Base-by-base conservation (phyloP, 2,113 vertebrate species). In the Stercorarius parasiticus region DNA sequence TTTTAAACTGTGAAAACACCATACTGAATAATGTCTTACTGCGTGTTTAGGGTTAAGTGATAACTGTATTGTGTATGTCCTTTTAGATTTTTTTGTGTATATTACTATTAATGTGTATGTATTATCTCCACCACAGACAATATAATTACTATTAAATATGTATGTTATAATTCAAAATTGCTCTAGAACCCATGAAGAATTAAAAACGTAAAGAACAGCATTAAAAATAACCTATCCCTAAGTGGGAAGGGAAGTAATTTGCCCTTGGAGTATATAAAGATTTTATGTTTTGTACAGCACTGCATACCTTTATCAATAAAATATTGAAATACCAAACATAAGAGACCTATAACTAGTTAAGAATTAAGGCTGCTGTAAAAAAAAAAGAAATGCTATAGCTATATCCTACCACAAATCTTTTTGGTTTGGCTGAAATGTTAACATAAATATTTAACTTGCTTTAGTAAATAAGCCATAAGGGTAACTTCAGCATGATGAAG, bases 71-170 rank as follows among this genome's bases (percentile, higher is more conserved):
- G 47, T 82, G 17, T 66, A 85, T 10, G 47, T 81, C 56, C 42
- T 91, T 65, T 97, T 65, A 55, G 53, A 40, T 85, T 88, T 36
- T 78, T 92, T 56, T 90, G 73, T 93, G 42, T 86, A 67, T 93
- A 36, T 96, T 84, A 92, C 94, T 85, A 64, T 92, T 97, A 88
- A 93, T 87, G 43, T 82, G 36, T 88, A 86, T 82, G 26, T 90
- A 66, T 96, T 88, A 74, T 92, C 43, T 97, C 90, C 65, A 95
- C 77, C 86, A 79, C 56, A 92, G 87, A 83, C 95, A 95, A 64
- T 97, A 86, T 91, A 42, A 96, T 95, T 95, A 34, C 38, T 90
- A 52, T 96, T 93, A 95, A 91, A 95, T 96, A 95, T 97, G 72
- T 69, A 95, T 97, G 77, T 73, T 93, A 72, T 91, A 83, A 78